Evolutionary conservation across 2,113 vertebrate species (phyloP).

Genomic region (Petrocephalus zakoni): DNA sequence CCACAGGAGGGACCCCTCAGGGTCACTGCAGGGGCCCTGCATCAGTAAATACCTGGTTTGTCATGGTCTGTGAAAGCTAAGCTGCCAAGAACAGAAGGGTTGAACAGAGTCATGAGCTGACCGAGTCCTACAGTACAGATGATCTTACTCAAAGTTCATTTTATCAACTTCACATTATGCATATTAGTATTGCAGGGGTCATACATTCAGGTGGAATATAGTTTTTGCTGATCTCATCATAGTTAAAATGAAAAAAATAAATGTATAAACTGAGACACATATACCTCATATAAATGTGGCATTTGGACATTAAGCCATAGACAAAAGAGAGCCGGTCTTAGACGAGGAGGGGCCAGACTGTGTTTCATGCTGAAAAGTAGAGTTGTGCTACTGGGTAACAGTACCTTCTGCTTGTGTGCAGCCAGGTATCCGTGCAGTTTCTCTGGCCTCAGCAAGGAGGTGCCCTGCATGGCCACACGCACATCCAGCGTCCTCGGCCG

Average conservation of each 20-base stretch:
- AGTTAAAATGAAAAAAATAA: neutral
- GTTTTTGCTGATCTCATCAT: neutral
- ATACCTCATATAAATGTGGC: neutral
- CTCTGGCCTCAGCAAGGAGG: constrained; percentile 62
- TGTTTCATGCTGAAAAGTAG: neutral
- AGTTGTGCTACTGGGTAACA: neutral
- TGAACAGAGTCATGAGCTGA: neutral
- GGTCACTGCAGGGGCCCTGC: neutral
- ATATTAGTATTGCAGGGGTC: neutral
- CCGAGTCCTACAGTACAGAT: neutral
- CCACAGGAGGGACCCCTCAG: neutral
- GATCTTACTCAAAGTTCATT: neutral
- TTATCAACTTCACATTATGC: neutral
- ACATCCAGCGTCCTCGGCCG: constrained; percentile 63
- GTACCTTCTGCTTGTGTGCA: constrained; percentile 68
- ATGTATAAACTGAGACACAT: neutral
- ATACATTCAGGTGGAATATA: neutral
- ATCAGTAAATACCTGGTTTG: neutral
- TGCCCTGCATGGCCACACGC: constrained; percentile 57
- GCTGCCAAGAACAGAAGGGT: neutral
- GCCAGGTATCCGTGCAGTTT: constrained; percentile 70
- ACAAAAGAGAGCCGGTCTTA: neutral
- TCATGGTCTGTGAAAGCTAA: neutral
- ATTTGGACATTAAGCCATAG: neutral
- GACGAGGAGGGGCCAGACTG: neutral